phyloP scores from a whole-genome alignment of 2,888 invertebrate genomes.

The Icerya purchasi region DNA sequence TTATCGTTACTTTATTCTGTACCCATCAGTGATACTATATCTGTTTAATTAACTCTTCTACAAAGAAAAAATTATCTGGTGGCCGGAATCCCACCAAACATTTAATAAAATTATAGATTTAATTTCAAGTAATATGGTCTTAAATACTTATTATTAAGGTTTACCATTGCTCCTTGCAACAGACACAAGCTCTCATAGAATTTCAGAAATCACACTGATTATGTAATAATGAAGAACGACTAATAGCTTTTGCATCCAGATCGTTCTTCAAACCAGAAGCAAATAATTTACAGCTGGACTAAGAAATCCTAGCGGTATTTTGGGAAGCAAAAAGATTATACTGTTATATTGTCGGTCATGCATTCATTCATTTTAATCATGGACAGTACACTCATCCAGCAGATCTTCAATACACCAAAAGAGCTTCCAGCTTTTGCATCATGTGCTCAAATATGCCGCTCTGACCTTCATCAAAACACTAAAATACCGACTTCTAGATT shows the following conservation, averaged over 20 bases:
- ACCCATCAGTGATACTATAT: no score
- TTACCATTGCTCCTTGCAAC: constrained; percentile 14
- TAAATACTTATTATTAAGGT: constrained; percentile 13
- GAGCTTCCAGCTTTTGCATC: constrained; percentile 3
- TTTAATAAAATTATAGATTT: constrained; percentile 17
- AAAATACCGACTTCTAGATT: constrained; percentile 1
- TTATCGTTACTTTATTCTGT: no score
- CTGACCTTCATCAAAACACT: background rate
- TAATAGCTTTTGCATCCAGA: constrained; percentile 14
- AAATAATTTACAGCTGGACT: constrained; percentile 15
- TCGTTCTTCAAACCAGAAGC: constrained; percentile 10
- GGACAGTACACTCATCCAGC: background rate
- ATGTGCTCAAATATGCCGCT: constrained; percentile 12
- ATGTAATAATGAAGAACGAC: constrained; percentile 11
- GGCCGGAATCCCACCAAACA: no score
- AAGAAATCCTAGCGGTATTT: constrained; percentile 15
- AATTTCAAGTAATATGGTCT: constrained; percentile 16
- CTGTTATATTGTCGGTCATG: background rate
- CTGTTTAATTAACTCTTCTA: no score
- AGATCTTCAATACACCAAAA: background rate
- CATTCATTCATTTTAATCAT: background rate
- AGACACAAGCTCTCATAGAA: constrained; percentile 15
- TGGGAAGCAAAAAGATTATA: constrained; percentile 2
- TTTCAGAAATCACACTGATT: constrained; percentile 13
- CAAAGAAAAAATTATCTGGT: no score